Percentiles rank a stretch among this genome's conserved stretches.
phyloP scores from a whole-genome alignment of 2,888 invertebrate genomes.

The Eristalinus aeneus region DNA sequence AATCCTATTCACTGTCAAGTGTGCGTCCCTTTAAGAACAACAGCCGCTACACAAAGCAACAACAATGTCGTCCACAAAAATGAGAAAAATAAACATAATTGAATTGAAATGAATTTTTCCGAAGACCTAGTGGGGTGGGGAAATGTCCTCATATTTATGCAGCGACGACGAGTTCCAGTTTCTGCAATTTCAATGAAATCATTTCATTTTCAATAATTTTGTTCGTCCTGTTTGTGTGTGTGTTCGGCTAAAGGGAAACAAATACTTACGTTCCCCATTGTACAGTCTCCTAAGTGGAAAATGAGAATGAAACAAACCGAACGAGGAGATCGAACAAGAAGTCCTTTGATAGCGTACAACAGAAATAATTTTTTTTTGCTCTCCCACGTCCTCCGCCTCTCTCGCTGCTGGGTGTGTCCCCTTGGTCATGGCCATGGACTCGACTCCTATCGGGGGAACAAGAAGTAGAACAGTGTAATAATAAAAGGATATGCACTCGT shows the following conservation, averaged over 20 bases:
- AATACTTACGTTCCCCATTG: conserved; percentile 38
- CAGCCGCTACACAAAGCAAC: conserved; percentile 25
- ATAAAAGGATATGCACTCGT: conserved; percentile 68
- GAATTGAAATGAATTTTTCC: conserved; percentile 48
- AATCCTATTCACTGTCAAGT: conserved; percentile 66
- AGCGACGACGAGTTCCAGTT: conserved; percentile 26
- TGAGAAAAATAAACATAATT: conserved; percentile 56
- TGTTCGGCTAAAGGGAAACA: background rate
- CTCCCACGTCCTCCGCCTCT: background rate
- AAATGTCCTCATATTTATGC: conserved; percentile 59
- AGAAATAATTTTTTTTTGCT: conserved; percentile 36
- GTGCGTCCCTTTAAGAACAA: conserved; percentile 51
- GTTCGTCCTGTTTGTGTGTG: conserved; percentile 19
- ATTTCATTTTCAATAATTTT: conserved; percentile 68
- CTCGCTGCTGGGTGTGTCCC: background rate
- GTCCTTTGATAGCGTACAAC: conserved; percentile 63
- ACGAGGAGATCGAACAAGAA: conserved; percentile 42
- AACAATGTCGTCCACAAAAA: conserved; percentile 2
- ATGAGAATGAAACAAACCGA: conserved; percentile 68
- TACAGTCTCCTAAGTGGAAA: conserved; percentile 64
- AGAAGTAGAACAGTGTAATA: conserved; percentile 58
- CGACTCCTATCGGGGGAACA: conserved; percentile 36
- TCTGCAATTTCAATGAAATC: conserved; percentile 47
- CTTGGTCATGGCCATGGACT: conserved; percentile 25
- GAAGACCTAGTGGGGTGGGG: too few relatives aligned